Evolutionary conservation across 2,888 invertebrate genomes (phyloP), one percentile per base, ranked within the genome.

Genomic region (Alentia gelatinosa): DNA sequence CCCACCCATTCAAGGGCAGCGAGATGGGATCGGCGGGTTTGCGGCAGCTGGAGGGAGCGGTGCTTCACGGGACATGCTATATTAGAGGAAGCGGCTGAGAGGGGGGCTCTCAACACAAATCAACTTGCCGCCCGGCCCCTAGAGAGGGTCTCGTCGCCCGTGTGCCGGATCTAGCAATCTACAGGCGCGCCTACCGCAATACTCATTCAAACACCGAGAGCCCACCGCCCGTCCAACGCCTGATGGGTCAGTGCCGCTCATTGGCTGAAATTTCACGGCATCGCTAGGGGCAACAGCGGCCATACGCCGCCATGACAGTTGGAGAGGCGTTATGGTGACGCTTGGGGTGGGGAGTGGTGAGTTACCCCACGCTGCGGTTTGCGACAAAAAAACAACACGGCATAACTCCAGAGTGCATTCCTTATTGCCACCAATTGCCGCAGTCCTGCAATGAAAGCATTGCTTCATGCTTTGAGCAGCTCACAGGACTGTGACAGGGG

Each of bases 71-170:
- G 30, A n/a, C 5, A 68, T 30, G 26, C 68, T 30, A 26, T 68
- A 68, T 68, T 68, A 68, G 30, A 30, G 68, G 56, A n/a, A n/a
- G n/a, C n/a, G n/a, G n/a, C n/a, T 47, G 9, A 12, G 68, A 68
- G 26, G 68, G 68, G 68, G 30, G 30, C 68, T 68, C 68, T 68
- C 30, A 68, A 68, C 68, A 68, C 68, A 68, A 68, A 68, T 68
- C 68, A 68, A 68, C 68, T 68, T 68, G 68, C 56, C 56, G 56
- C 56, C 56, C 19, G 19, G 5, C n/a, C 37, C 35, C 79, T 7
- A 4, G 79, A 35, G 37, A 23, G 1, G 79, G 79, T 79, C 26
- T 35, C 56, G 9, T 56, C 5, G 56, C 56, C 56, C 12, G 56
- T n/a, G n/a, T n/a, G 56, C 56, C 56, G 56, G 56, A 56, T 56